Evolutionary conservation across 1,140 invertebrate genomes (phyloP), one percentile per base, ranked within the genome.

Genomic region (Onthophagus taurus): DNA sequence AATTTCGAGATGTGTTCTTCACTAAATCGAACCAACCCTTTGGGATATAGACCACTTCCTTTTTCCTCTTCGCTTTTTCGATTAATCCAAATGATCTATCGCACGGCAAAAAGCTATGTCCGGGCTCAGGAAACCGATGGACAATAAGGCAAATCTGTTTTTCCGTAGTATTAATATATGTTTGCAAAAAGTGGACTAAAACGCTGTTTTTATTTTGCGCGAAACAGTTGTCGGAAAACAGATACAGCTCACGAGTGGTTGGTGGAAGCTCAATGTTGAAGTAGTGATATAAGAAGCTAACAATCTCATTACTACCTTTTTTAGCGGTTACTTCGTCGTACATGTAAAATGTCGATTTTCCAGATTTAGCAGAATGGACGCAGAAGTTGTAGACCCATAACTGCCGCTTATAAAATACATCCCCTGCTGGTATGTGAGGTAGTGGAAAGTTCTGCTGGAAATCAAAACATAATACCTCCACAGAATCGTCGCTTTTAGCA

Each of bases 321-420:
- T 43, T 43, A 2, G 38, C 38, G 4, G 38, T 43, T 21, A 43
- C 20, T 43, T 43, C 41, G 16, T 43, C 31, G 23, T 43, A 43
- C 18, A 43, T 43, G 33, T 43, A 43, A 43, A 43, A 43, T 43
- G 6, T 43, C 4, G 5, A 29, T 2, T 26, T 14, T 2, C 23
- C 23, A 7, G 21, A 14, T 33, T 43, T 43, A 4, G 29, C 41
- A 7, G 41, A 41, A 33, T 43, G 41, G 17, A 43, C 11, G 33
- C 41, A 43, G 17, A 43, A 43, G 31, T 43, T 42, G 18, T 31
- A 43, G 7, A 18, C 4, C 38, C 38, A 42, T 21, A 42, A 29
- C 16, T 42, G 38, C 6, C 29, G 5, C 21, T 43, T 43, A 19
- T 43, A 43, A 33, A 43, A 43, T 20, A 43, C 41, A 33, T 31